Evolutionary conservation across 1,140 invertebrate species (phyloP).

Genomic region (Brachionus manjavacas): DNA sequence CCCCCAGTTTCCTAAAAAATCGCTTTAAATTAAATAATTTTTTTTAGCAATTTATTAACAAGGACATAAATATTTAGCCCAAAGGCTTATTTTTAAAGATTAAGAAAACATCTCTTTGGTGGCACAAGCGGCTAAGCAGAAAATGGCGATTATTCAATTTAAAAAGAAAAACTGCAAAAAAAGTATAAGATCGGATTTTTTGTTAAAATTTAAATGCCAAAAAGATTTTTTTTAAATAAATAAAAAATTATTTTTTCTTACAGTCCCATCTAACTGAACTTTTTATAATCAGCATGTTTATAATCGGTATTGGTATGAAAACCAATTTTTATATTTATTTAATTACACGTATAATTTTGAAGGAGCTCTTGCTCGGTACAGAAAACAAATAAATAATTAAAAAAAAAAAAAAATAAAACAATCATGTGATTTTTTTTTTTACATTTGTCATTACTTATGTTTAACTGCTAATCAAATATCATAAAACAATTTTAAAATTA

Average conservation of each 20-base stretch:
- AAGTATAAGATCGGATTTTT: background rate
- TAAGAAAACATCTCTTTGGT: background rate
- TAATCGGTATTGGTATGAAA: background rate
- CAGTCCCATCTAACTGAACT: background rate
- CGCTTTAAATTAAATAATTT: background rate
- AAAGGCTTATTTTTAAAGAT: background rate
- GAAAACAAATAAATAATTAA: background rate
- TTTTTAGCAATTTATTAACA: background rate
- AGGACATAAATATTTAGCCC: background rate
- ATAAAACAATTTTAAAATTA: background rate
- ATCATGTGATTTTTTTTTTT: background rate
- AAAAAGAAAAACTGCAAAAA: background rate
- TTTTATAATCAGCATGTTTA: background rate
- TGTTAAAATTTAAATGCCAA: background rate
- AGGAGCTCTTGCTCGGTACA: too few relatives aligned
- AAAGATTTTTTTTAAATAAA: background rate
- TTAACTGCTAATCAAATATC: background rate
- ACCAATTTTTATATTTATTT: background rate
- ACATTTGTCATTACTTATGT: background rate
- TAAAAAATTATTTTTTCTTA: background rate
- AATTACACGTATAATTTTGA: background rate
- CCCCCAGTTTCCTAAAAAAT: background rate
- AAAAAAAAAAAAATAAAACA: background rate
- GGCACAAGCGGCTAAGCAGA: background rate
- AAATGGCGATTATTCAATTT: background rate